phyloP scores from a whole-genome alignment of 1,140 invertebrate genomes.

The Lepidurus couesii region DNA sequence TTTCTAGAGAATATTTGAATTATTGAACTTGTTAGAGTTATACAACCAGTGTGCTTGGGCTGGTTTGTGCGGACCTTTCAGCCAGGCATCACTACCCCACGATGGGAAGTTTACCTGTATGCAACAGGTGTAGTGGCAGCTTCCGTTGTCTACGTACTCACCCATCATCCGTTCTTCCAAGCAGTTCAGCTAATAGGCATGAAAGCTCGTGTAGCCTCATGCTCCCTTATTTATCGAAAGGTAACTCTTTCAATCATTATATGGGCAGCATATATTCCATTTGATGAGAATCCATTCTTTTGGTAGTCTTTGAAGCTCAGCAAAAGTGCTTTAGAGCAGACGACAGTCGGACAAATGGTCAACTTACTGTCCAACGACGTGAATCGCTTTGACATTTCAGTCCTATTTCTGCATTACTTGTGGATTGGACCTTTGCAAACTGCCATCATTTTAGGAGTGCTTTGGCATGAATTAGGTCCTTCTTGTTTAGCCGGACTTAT shows the following conservation, averaged over 20 bases:
- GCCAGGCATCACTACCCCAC: constrained; percentile 42
- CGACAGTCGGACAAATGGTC: constrained; percentile 79
- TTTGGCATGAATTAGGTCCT: constrained; percentile 66
- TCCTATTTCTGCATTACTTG: constrained; percentile 51
- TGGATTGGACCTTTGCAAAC: constrained; percentile 68
- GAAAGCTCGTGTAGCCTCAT: constrained; percentile 51
- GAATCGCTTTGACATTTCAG: constrained; percentile 43
- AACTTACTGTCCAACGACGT: constrained; percentile 89
- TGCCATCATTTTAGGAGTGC: constrained; percentile 64
- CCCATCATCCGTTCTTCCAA: constrained; percentile 73
- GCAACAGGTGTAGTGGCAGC: constrained; percentile 60
- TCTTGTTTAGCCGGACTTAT: constrained; percentile 69
- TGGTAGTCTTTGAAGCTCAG: constrained; percentile 51
- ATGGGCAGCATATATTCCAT: no score
- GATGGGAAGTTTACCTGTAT: constrained; percentile 56
- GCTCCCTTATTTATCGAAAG: constrained; percentile 53
- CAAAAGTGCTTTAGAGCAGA: constrained; percentile 62
- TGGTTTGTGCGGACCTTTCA: constrained; percentile 62
- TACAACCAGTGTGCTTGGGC: constrained; percentile 65
- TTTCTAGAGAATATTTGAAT: background rate
- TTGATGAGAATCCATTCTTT: constrained; percentile 17
- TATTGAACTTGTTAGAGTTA: constrained; percentile 52
- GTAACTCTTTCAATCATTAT: constrained; percentile 41
- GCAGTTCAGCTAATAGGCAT: constrained; percentile 52
- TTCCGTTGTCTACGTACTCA: constrained; percentile 61